A percentile compares a stretch with the other conserved stretches of the same genome.
phyloP scores from a whole-genome alignment of 2,113 vertebrate species.

The Marmota monax region DNA sequence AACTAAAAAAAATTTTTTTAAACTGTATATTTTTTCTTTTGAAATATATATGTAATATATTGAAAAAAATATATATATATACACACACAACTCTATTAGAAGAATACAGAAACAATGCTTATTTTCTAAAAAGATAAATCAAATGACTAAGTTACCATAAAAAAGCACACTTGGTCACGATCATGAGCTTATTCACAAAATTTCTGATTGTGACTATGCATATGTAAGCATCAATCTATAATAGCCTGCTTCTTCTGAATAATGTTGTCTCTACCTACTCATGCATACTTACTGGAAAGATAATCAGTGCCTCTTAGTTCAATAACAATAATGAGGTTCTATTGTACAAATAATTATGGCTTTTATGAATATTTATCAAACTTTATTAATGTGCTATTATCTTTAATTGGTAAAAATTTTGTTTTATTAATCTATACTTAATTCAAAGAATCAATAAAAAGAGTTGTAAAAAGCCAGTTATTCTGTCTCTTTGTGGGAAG shows the following conservation, averaged over 20 bases:
- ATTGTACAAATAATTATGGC: conserved; percentile 19
- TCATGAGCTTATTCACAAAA: background rate
- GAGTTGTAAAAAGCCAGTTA: background rate
- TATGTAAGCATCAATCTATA: background rate
- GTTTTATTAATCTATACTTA: conserved; percentile 51
- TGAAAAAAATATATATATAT: too few relatives aligned
- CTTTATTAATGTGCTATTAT: conserved; percentile 3
- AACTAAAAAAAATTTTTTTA: too few relatives aligned
- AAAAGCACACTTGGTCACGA: background rate
- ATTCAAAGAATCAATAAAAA: conserved; percentile 28
- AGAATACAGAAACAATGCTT: background rate
- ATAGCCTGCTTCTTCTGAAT: background rate
- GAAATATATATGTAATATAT: too few relatives aligned
- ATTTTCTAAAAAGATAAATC: background rate
- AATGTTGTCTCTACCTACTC: background rate
- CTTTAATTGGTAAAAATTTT: background rate
- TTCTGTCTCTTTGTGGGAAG: background rate
- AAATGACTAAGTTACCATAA: background rate
- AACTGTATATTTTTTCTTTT: too few relatives aligned
- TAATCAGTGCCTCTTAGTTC: conserved; percentile 6
- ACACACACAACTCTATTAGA: background rate
- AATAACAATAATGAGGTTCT: conserved; percentile 14
- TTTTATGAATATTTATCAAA: conserved; percentile 29
- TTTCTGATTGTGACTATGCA: background rate
- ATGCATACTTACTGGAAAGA: background rate